A percentile compares a stretch with the other conserved stretches of the same genome.
These are phyloP conservation scores for Iselma pallidipennis DNA, from an alignment of 2,888 invertebrate species.

Conservation along the genomic window DNA sequence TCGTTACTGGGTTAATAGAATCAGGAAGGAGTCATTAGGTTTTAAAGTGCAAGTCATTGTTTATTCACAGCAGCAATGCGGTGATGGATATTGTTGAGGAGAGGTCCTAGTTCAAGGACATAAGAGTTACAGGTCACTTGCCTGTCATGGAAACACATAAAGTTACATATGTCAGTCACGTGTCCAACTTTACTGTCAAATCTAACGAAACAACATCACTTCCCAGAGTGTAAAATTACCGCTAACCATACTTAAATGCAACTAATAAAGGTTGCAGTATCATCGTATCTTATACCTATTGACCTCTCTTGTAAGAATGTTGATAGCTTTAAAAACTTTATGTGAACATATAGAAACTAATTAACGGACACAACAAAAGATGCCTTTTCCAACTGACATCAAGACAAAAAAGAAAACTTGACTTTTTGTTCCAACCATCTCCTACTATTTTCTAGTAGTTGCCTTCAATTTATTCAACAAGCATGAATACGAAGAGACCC, in stretches of 20 bases:
- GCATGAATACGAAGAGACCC: neutral
- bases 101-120: slow-evolving; percentile 28
- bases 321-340: slow-evolving; percentile 16
- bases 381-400: slow-evolving; percentile 1
- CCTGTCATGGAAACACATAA: slow-evolving; percentile 21
- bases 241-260: slow-evolving; percentile 13
- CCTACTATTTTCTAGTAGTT: neutral
- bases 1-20: too few species aligned
- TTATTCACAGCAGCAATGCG: slow-evolving; percentile 23
- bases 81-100: slow-evolving; percentile 28
- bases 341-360: slow-evolving; percentile 18
- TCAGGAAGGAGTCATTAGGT: too few species aligned
- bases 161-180: slow-evolving; percentile 20
- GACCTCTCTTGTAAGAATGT: slow-evolving; percentile 17
- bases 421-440: neutral
- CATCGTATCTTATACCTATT: slow-evolving; percentile 20
- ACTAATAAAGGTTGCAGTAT: slow-evolving; percentile 19
- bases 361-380: slow-evolving; percentile 17
- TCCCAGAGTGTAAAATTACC: slow-evolving; percentile 7
- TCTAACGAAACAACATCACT: slow-evolving; percentile 16
- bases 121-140: slow-evolving; percentile 31
- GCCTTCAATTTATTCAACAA: slow-evolving; percentile 5
- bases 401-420: neutral
- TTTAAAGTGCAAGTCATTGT: slow-evolving; percentile 28
- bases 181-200: slow-evolving; percentile 12